Base-by-base conservation (phyloP, 2,113 vertebrate species). In the rabbit (Oryctolagus cuniculus) region DNA sequence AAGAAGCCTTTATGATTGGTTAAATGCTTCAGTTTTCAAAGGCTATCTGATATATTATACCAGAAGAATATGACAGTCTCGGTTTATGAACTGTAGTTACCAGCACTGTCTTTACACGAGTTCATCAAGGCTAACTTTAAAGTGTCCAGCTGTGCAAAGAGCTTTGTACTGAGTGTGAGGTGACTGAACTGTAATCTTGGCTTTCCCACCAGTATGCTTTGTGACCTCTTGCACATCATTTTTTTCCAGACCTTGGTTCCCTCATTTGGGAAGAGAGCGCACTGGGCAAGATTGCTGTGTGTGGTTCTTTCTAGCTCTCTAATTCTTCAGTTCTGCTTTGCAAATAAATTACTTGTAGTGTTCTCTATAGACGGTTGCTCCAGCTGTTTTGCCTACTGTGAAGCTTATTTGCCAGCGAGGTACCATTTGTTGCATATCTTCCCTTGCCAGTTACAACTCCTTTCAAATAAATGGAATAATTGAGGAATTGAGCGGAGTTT, bases 1-100 rank as follows among this genome's bases (percentile, higher is more conserved):
- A 87, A 29, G 34, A 49, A 55, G 11, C 7, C 81, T 83, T 78
- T 55, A 13, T 79, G 70, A 64, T 24, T 88, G 69, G 51, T 29
- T 66, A 75, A 95, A 36, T 66, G 53, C 44, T 87, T 92, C 84
- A 72, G 58, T 78, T 89, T 82, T 95, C 70, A 63, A 61, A 85
- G 63, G n/a, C n/a, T 74, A 4, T 77, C 55, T 21, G 31, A 64
- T 44, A 7, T 12, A 0, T n/a, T 22, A 80, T 3, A 89, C 1
- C 17, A 77, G 38, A 75, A 85, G 89, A 78, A 27, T 73, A 31
- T 31, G 27, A 36, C 5, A 9, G 34, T 74, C 21, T 58, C n/a
- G 85, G 27, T 49, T 51, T 91, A 19, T 70, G 67, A 22, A 87
- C 53, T 70, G 4, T 53, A 49, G 38, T 66, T 36, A 38, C 12